Percentiles rank a stretch among this genome's conserved stretches.
phyloP scores from a whole-genome alignment of 1,140 invertebrate genomes.

The Drosophila auraria region DNA sequence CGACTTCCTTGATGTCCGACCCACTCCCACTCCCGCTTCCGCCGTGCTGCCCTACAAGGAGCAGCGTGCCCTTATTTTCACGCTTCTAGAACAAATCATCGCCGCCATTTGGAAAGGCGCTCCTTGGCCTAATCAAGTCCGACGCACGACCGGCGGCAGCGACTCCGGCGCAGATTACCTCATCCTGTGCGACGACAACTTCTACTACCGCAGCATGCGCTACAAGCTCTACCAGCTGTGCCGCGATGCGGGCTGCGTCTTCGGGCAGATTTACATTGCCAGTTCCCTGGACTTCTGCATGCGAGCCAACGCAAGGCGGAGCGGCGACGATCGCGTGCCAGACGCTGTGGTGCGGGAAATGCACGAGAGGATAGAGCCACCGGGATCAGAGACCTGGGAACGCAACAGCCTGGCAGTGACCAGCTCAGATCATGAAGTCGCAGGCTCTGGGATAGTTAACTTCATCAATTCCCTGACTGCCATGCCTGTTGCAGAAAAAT shows the following conservation, averaged over 20 bases:
- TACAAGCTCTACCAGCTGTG: constrained; percentile 64
- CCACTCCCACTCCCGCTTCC: neutral
- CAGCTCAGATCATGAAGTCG: neutral
- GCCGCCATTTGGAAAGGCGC: constrained; percentile 8
- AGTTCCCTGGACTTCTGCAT: constrained; percentile 29
- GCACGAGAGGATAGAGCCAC: constrained; percentile 55
- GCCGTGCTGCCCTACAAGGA: constrained; percentile 40
- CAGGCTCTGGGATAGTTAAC: neutral
- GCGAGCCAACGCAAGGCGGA: constrained; percentile 41
- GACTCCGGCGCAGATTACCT: constrained; percentile 15
- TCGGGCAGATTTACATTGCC: constrained; percentile 58
- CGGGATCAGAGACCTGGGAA: constrained; percentile 50
- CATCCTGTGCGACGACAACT: constrained; percentile 77
- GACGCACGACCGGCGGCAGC: neutral
- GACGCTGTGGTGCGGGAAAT: constrained; percentile 49
- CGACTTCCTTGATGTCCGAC: constrained; percentile 39
- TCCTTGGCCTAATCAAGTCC: constrained; percentile 9
- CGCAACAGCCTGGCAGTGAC: constrained; percentile 36
- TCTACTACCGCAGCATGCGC: constrained; percentile 79
- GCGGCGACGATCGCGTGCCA: constrained; percentile 20
- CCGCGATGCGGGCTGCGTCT: constrained; percentile 34
- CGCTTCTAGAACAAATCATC: constrained; percentile 46
- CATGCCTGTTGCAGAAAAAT: neutral
- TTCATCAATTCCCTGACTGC: constrained; percentile 25
- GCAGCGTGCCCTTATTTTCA: constrained; percentile 38